A percentile compares a stretch with the other conserved stretches of the same genome.
Conservation (phyloP, 2,113 vertebrate species). For the Capreolus pygargus region DNA sequence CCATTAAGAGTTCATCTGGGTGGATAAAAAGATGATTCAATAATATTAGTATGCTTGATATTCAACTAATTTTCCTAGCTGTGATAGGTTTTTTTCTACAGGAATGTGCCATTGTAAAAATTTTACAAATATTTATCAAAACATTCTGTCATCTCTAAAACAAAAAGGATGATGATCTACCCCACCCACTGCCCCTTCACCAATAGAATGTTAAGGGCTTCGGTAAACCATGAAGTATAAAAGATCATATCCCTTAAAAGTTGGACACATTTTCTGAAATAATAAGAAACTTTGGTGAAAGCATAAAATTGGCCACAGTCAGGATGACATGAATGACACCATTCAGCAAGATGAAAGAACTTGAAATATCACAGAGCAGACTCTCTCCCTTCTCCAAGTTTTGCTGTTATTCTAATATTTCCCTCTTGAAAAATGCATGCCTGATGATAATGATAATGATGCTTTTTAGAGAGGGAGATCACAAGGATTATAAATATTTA, state of each 20-base stretch:
- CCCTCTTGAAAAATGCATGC: background rate
- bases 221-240: constrained; percentile 18
- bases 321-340: background rate
- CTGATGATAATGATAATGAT: background rate
- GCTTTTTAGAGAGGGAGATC: background rate
- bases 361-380: background rate
- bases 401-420: background rate
- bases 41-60: constrained; percentile 15
- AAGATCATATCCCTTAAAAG: background rate
- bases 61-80: constrained; percentile 37
- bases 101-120: background rate
- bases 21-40: constrained; percentile 27
- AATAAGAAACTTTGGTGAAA: constrained; percentile 37
- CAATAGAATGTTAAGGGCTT: constrained; percentile 6
- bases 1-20: background rate
- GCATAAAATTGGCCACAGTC: background rate
- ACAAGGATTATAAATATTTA: background rate
- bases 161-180: background rate
- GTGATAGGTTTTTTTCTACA: constrained; percentile 46
- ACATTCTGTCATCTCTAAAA: constrained; percentile 31
- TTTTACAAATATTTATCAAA: constrained; percentile 65
- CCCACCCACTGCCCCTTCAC: too few relatives aligned
- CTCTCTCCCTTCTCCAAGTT: background rate
- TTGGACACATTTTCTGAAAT: background rate
- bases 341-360: background rate